A percentile compares a stretch with the other conserved stretches of the same genome.
These are phyloP conservation scores for Chondrilla cf. caribensis DNA, from an alignment of 37 sponge, comb jelly and placozoan genomes.

Conservation along the genomic window DNA sequence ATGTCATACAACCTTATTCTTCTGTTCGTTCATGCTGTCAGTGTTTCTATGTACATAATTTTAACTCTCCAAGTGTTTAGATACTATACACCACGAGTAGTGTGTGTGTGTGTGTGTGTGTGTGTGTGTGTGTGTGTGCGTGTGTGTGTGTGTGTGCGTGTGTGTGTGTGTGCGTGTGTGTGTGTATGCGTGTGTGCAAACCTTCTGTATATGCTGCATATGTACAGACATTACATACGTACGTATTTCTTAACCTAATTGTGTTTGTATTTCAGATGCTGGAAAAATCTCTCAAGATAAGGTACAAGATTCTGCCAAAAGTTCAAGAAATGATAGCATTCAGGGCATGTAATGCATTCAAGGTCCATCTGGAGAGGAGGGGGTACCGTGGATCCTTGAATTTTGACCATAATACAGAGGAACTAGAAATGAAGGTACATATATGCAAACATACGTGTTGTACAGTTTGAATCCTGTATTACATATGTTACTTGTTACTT, in stretches of 20 bases:
- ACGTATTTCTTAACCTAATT: background rate
- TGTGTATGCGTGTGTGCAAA: constrained; percentile 2
- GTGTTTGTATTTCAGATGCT: constrained; percentile 45
- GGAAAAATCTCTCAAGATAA: constrained; percentile 23
- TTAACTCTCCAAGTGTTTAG: background rate
- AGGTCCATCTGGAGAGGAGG: constrained; percentile 62
- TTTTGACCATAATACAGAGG: constrained; percentile 70
- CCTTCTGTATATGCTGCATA: background rate
- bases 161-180: background rate
- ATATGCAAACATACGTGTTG: too few species aligned
- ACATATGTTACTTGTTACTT: too few species aligned
- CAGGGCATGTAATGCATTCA: constrained; percentile 67
- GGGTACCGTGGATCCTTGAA: constrained; percentile 74
- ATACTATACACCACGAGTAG: too few species aligned
- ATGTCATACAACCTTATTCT: background rate
- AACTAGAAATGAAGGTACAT: constrained; percentile 62
- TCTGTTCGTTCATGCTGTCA: background rate
- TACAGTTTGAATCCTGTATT: background rate
- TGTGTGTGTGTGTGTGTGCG: constrained; percentile 9
- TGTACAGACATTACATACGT: too few species aligned
- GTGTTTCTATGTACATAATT: background rate
- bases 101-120: constrained; percentile 18
- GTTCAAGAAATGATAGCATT: constrained; percentile 55
- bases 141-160: constrained; percentile 15
- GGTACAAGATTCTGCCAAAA: background rate